Conservation (phyloP, 2,888 invertebrate genomes). For the Chrysolina americana region DNA sequence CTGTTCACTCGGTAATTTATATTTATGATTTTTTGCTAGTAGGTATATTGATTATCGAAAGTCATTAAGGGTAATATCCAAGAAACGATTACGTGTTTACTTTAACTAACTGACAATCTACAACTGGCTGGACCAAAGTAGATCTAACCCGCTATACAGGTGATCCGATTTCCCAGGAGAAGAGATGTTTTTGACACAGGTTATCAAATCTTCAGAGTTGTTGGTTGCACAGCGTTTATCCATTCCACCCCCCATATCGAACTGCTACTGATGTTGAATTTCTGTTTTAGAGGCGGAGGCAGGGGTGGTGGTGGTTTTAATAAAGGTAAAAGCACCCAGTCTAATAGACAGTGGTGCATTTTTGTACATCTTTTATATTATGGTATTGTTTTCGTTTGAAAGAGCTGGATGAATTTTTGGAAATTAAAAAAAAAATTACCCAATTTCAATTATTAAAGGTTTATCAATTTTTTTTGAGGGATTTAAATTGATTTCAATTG, state of each 20-base stretch:
- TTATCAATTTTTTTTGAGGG: background rate
- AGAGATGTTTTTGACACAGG: constrained; percentile 44
- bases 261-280: constrained; percentile 77
- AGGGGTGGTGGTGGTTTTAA: constrained; percentile 97
- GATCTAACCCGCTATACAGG: constrained; percentile 36
- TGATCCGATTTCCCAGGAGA: constrained; percentile 43
- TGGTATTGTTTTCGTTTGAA: constrained; percentile 51
- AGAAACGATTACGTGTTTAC: background rate
- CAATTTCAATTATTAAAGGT: too few relatives aligned
- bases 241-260: constrained; percentile 70
- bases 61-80: constrained; percentile 12
- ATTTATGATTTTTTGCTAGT: constrained; percentile 19
- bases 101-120: constrained; percentile 27
- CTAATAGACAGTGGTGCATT: constrained; percentile 81
- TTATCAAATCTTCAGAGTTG: constrained; percentile 44
- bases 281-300: constrained; percentile 95
- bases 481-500: background rate
- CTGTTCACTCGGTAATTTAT: background rate
- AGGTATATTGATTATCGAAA: constrained; percentile 19
- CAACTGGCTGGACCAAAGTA: constrained; percentile 28
- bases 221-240: constrained; percentile 66
- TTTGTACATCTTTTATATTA: constrained; percentile 69
- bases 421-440: background rate
- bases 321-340: constrained; percentile 94
- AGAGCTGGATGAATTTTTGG: constrained; percentile 52